Evolutionary conservation across 2,888 invertebrate genomes (phyloP), one percentile per base, ranked within the genome.

Genomic region (Coelinius sp.): DNA sequence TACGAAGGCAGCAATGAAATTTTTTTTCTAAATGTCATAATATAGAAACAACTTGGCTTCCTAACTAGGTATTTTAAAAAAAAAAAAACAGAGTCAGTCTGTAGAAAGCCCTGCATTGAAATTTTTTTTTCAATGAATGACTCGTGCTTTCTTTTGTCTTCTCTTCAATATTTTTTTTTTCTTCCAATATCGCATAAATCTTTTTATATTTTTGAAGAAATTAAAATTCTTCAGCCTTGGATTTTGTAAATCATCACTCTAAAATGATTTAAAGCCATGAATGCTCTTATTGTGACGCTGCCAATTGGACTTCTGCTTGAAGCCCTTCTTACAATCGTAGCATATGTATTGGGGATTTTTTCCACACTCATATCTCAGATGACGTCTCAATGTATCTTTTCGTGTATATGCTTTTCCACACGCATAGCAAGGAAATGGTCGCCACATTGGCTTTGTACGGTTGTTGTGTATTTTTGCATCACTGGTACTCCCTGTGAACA

Each of bases 291-390:
- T 83, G 77, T 88, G 88, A 14, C 86, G 81, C 64, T 82, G 83
- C 67, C 84, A 83, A 74, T 85, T 84, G 27, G 84, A 82, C 82
- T 91, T 92, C 85, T 92, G 91, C 85, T 92, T 92, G 80, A 92
- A 92, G 81, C 92, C 90, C 88, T 92, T 91, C 81, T 91, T 90
- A 86, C 93, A 93, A 88, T 92, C 91, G 53, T 92, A 92, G 83
- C 93, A 93, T 85, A 92, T 91, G 89, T 93, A 92, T 85, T 92
- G 92, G 56, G 93, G 93, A 82, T 92, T 92, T 85, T 92, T 92
- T 80, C 92, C 91, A 85, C 94, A 94, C 85, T 94, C 94, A 88
- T 94, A 93, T 84, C 92, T 93, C 82, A 93, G 90, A 87, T 94
- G 94, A 73, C 94, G 90, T 87, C 93, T 92, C 81, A 94, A 90